Evolutionary conservation across 2,888 invertebrate genomes (phyloP).

Genomic region (Pherbina coryleti): DNA sequence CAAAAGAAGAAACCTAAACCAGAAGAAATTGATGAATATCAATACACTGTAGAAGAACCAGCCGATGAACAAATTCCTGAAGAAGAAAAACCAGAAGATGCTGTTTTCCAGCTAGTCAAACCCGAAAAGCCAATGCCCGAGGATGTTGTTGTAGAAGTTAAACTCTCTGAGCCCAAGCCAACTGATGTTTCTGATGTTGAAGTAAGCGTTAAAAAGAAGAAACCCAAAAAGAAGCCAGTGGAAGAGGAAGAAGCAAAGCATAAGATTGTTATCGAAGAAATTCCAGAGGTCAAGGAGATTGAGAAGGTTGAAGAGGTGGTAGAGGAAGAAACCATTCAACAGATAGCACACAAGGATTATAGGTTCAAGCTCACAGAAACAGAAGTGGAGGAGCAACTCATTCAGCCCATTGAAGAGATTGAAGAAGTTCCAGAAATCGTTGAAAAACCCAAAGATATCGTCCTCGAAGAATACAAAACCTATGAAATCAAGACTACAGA

Average conservation of each 20-base stretch:
- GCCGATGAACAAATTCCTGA: slow-evolving; percentile 48
- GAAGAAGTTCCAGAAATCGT: slow-evolving; percentile 49
- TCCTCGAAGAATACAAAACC: slow-evolving; percentile 51
- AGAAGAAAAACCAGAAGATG: slow-evolving; percentile 53
- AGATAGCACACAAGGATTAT: slow-evolving; percentile 51
- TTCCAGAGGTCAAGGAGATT: slow-evolving; percentile 20
- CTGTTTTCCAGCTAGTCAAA: slow-evolving; percentile 44
- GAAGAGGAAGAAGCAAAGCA: slow-evolving; percentile 52
- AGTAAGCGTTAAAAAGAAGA: slow-evolving; percentile 52
- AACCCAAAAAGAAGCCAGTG: slow-evolving; percentile 62
- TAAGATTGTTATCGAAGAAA: slow-evolving; percentile 53
- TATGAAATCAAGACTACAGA: slow-evolving; percentile 60
- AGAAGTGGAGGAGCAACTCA: slow-evolving; percentile 54
- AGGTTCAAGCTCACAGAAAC: slow-evolving; percentile 59
- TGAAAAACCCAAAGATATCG: slow-evolving; percentile 49
- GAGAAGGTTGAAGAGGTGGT: slow-evolving; percentile 47
- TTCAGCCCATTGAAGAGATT: slow-evolving; percentile 52
- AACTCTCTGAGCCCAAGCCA: slow-evolving; percentile 52
- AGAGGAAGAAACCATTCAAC: slow-evolving; percentile 44
- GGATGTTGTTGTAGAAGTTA: slow-evolving; percentile 60
- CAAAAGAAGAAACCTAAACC: slow-evolving; percentile 66
- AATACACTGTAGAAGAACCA: slow-evolving; percentile 58
- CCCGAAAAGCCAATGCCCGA: slow-evolving; percentile 60
- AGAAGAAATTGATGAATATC: slow-evolving; percentile 61
- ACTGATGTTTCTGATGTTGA: slow-evolving; percentile 47